Percentiles rank a stretch among this genome's conserved stretches.
phyloP scores from a whole-genome alignment of 1,140 invertebrate species.

The Diplogasteroides magnus region DNA sequence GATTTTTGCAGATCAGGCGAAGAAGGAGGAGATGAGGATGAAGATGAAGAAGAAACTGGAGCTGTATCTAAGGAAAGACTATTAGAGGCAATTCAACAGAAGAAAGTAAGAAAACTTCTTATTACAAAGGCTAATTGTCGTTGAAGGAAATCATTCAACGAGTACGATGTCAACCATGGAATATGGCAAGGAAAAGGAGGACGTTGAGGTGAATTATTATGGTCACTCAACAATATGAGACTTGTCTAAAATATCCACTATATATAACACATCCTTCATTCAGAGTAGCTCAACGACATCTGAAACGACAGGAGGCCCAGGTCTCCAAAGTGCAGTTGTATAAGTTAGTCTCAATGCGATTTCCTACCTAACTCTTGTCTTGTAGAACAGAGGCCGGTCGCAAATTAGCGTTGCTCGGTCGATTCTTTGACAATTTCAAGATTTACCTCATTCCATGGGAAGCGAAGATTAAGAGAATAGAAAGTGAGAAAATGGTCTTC shows the following conservation, averaged over 20 bases:
- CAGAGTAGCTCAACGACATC: conserved; percentile 35
- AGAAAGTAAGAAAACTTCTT: not conserved
- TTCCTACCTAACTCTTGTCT: conserved; percentile 4
- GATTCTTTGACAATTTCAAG: conserved; percentile 79
- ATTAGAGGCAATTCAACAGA: not conserved
- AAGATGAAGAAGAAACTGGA: conserved; percentile 32
- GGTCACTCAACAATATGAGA: not conserved
- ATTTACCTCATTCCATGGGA: conserved; percentile 87
- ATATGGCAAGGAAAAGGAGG: conserved; percentile 75
- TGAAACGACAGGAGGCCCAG: conserved; percentile 39
- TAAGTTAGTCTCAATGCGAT: not conserved
- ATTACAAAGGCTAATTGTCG: not conserved
- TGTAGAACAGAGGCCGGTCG: conserved; percentile 28
- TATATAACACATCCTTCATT: conserved; percentile 6
- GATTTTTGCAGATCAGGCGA: too few species aligned
- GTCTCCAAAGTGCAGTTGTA: conserved; percentile 28
- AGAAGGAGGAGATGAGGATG: conserved; percentile 37
- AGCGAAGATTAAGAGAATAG: conserved; percentile 84
- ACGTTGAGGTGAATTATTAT: conserved; percentile 62
- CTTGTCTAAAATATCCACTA: not conserved
- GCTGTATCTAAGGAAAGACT: conserved; percentile 66
- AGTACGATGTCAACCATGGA: conserved; percentile 80
- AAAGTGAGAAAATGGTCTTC: too few species aligned
- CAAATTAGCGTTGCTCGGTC: conserved; percentile 72
- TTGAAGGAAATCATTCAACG: conserved; percentile 84